phyloP scores from a whole-genome alignment of 2,113 vertebrate genomes.

The Pycnonotus jocosus region DNA sequence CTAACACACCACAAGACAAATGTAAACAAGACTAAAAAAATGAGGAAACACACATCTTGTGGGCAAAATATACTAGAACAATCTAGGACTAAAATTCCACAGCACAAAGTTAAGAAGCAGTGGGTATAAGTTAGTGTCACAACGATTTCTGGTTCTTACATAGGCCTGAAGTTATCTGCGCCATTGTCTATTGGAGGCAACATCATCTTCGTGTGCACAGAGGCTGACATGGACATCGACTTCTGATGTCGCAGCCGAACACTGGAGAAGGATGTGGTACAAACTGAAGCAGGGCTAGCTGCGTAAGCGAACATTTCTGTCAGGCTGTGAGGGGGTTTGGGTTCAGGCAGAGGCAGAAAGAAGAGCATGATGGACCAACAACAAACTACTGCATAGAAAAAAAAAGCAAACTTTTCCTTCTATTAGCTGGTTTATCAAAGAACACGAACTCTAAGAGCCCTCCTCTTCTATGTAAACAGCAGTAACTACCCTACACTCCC shows the following conservation, averaged over 20 bases:
- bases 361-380: slow-evolving; percentile 73
- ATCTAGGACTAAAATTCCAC: slow-evolving; percentile 64
- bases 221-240: slow-evolving; percentile 81
- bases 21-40: slow-evolving; percentile 28
- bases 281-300: slow-evolving; percentile 81
- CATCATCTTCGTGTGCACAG: slow-evolving; percentile 82
- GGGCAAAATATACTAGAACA: slow-evolving; percentile 49
- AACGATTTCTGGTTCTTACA: slow-evolving; percentile 77
- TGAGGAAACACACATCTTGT: slow-evolving; percentile 35
- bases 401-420: slow-evolving; percentile 56
- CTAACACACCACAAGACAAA: slow-evolving; percentile 49
- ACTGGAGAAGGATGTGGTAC: slow-evolving; percentile 80
- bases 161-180: slow-evolving; percentile 83
- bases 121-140: slow-evolving; percentile 58
- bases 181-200: slow-evolving; percentile 84
- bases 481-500: neutral
- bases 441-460: neutral
- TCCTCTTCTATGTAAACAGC: neutral
- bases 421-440: slow-evolving; percentile 18
- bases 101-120: slow-evolving; percentile 65
- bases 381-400: slow-evolving; percentile 57
- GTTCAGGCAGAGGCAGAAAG: slow-evolving; percentile 78
- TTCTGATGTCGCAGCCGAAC: slow-evolving; percentile 84
- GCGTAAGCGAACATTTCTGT: slow-evolving; percentile 81
- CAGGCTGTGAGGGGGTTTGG: slow-evolving; percentile 78